phyloP scores from a whole-genome alignment of 2,888 invertebrate species.

The Gortyna flavago region DNA sequence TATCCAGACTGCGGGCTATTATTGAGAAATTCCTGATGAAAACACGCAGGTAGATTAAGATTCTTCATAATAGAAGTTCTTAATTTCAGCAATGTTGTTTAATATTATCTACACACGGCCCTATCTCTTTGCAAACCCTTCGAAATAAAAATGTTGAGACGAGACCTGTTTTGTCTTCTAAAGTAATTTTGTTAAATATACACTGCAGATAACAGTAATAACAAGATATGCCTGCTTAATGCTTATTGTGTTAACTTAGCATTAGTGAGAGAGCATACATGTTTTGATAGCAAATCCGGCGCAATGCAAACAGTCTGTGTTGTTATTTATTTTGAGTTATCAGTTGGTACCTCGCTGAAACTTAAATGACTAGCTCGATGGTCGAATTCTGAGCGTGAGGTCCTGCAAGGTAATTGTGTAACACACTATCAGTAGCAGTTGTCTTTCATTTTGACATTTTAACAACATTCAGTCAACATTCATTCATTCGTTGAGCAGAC shows the following conservation, averaged over 20 bases:
- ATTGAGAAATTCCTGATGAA: no score
- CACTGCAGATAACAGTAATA: conserved; percentile 8
- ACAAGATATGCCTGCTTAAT: conserved; percentile 24
- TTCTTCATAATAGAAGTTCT: no score
- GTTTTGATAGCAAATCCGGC: conserved; percentile 35
- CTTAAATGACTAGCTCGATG: not conserved
- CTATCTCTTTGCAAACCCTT: not conserved
- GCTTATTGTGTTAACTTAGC: conserved; percentile 38
- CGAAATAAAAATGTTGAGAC: not conserved
- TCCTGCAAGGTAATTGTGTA: not conserved
- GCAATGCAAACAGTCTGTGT: not conserved
- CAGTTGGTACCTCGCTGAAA: not conserved
- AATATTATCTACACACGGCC: no score
- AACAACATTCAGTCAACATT: no score
- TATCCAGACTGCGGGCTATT: no score
- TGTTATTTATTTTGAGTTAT: not conserved
- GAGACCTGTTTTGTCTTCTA: not conserved
- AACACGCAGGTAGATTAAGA: no score
- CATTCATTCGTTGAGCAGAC: no score
- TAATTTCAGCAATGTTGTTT: no score
- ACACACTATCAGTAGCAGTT: not conserved
- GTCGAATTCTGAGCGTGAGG: not conserved
- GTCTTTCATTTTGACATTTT: no score
- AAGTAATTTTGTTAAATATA: conserved; percentile 23
- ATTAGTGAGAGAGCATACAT: conserved; percentile 17